Conservation (phyloP, 2,113 vertebrate genomes). For the Grammomys surdaster region DNA sequence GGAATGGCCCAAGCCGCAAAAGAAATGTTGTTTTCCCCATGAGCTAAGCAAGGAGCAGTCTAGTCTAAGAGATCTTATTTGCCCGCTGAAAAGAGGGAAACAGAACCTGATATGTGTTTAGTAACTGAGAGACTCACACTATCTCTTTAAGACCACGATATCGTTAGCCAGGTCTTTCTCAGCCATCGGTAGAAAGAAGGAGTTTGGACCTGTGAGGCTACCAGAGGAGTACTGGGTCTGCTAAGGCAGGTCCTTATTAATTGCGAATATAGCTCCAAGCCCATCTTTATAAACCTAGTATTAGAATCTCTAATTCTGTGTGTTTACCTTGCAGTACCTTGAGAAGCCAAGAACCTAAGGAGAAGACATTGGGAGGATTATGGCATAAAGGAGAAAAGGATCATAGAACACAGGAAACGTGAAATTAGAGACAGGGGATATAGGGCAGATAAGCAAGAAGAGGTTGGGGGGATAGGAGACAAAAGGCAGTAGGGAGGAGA, state of each 20-base stretch:
- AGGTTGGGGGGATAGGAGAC: too few relatives aligned
- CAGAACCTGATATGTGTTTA: not conserved
- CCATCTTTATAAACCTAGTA: not conserved
- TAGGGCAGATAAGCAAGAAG: not conserved
- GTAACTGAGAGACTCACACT: not conserved
- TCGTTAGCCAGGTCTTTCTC: not conserved
- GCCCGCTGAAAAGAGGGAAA: not conserved
- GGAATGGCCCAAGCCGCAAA: not conserved
- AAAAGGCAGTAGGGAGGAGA: not conserved
- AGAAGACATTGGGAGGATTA: not conserved
- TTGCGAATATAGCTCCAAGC: not conserved
- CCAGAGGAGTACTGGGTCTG: not conserved
- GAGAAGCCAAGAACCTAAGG: not conserved
- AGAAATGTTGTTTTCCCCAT: not conserved
- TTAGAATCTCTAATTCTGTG: not conserved
- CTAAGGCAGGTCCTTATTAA: not conserved
- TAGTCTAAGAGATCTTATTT: not conserved
- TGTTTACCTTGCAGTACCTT: not conserved
- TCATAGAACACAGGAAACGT: too few relatives aligned
- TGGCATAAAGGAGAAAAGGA: too few relatives aligned
- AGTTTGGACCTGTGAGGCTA: not conserved
- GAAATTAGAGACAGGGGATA: too few relatives aligned
- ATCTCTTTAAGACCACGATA: not conserved
- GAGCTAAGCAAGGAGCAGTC: not conserved
- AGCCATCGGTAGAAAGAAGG: not conserved